These are phyloP conservation scores for Allolobophora icterica DNA, from an alignment of 2,888 invertebrate genomes.

Conservation along the genomic window DNA sequence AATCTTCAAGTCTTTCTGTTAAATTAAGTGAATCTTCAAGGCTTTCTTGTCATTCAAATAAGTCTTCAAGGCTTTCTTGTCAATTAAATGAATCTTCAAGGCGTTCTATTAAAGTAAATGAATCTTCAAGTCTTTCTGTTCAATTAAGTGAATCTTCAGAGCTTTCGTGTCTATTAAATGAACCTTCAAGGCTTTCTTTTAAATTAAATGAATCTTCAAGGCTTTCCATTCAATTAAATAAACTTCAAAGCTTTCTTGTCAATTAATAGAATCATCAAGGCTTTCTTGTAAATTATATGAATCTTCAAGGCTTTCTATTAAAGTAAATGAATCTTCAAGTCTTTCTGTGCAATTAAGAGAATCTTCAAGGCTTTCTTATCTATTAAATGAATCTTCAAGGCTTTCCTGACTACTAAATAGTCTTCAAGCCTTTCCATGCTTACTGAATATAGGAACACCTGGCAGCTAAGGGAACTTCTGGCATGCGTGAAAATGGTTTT, in stretches of 20 bases:
- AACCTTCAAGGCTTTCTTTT: too few relatives aligned
- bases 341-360: background rate
- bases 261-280: too few relatives aligned
- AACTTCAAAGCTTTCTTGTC: too few relatives aligned
- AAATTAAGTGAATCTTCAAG: background rate
- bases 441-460: background rate
- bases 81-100: background rate
- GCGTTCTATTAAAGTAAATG: too few relatives aligned
- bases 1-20: background rate
- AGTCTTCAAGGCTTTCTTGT: background rate
- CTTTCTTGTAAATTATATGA: too few relatives aligned
- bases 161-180: too few relatives aligned
- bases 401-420: background rate
- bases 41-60: too few relatives aligned
- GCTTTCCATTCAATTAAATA: too few relatives aligned
- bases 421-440: background rate
- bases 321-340: background rate
- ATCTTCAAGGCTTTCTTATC: background rate
- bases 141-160: too few relatives aligned
- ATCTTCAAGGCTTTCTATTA: background rate
- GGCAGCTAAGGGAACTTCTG: background rate
- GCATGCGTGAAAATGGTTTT: background rate
- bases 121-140: too few relatives aligned
- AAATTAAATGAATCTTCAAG: too few relatives aligned
- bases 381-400: background rate